Evolutionary conservation across 2,888 invertebrate species (phyloP), one percentile per base, ranked within the genome.

Genomic region (Fragum sueziense): DNA sequence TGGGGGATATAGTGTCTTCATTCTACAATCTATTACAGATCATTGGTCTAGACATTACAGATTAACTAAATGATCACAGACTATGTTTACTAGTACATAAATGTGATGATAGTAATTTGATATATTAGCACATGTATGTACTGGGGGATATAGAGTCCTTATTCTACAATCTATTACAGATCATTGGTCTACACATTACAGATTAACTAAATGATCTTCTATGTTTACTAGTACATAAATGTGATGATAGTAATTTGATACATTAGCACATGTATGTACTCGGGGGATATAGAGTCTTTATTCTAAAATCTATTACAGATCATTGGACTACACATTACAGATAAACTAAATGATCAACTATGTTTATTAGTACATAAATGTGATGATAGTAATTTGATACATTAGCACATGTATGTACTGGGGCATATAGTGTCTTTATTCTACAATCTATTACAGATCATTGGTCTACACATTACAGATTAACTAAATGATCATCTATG

Each of bases 101-200:
- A n/a, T 68, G 74, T 68, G 74, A 37, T 74, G 68, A 68, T 68
- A 27, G 34, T 27, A 7, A 20, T 34, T 47, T 20, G n/a, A 34
- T 20, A 41, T 57, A 68, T 74, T 68, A 74, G 68, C 74, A 74
- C 72, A 72, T 74, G 68, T 29, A 41, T 74, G 68, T 74, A 54
- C 22, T 22, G 25, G 57, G 57, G 57, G 25, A 57, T 25, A 57
- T 29, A 27, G 57, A 57, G 25, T 25, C 41, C 17, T n/a, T n/a
- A n/a, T n/a, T n/a, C n/a, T n/a, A n/a, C n/a, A n/a, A 41, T 17
- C 9, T 41, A 17, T 41, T 11, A 41, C 17, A 41, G 41, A 41
- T 11, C 41, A 22, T 14, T 9, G 37, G 37, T 37, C 37, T 14
- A 52, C 11, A 52, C 20, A 14, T 17, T 17, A n/a, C n/a, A n/a